These are phyloP conservation scores for Anneissia japonica DNA, from an alignment of 35 echinoderm and acorn worm genomes.

Conservation along the genomic window DNA sequence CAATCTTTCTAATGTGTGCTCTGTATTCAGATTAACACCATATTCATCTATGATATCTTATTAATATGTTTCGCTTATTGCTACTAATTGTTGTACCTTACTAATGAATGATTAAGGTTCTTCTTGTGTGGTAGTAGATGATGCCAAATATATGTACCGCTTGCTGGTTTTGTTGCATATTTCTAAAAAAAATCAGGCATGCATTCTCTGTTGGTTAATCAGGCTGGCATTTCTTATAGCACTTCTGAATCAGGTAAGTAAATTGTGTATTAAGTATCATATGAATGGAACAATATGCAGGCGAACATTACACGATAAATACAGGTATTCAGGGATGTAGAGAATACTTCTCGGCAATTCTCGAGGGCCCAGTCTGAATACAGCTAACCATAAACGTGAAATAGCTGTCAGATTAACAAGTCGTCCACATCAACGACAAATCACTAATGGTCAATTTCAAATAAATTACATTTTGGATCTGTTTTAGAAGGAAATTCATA, in stretches of 20 bases:
- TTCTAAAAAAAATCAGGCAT: not conserved
- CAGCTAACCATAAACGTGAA: not conserved
- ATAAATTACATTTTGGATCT: not conserved
- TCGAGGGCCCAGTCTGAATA: not conserved
- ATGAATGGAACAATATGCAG: not conserved
- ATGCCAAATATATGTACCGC: not conserved
- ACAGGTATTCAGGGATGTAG: not conserved
- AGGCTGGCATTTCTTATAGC: not conserved
- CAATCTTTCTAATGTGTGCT: too few relatives aligned
- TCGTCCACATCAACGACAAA: not conserved
- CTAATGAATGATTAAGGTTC: too few relatives aligned
- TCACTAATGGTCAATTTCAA: not conserved
- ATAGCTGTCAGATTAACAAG: not conserved
- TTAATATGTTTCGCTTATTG: too few relatives aligned
- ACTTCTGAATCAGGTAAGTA: not conserved
- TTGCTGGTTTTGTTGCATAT: not conserved
- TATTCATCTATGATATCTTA: too few relatives aligned
- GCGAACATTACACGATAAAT: not conserved
- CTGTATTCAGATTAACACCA: too few relatives aligned
- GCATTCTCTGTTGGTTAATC: not conserved
- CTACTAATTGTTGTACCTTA: too few relatives aligned
- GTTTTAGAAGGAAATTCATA: too few relatives aligned
- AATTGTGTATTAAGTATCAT: not conserved
- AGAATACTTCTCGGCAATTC: not conserved
- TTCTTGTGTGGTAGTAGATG: too few relatives aligned